Base-by-base conservation (phyloP, 2,797 vertebrate genomes). In the Trachops cirrhosus region DNA sequence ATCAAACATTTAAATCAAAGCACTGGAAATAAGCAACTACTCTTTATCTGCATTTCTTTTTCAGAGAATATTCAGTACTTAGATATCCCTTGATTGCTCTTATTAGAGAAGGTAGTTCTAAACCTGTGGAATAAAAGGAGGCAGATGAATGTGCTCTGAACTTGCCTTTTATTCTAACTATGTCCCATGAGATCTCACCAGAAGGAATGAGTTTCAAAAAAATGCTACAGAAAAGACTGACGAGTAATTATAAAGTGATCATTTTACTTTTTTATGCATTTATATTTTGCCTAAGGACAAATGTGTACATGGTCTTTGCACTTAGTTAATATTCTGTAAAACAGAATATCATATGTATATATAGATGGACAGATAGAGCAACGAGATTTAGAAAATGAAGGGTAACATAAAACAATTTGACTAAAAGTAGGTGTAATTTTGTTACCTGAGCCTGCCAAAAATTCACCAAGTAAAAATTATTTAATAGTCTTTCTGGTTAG, bases 1-100 rank as follows among this genome's bases (percentile, higher is more conserved):
- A 77, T 75, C 64, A 92, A 34, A 22, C 39, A 54, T 94, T 93
- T 94, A 95, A 96, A 80, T 92, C 57, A 86, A 95, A 95, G 34
- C n/a, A 37, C 37, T 85, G 2, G n/a, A 90, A 95, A 92, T 83
- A 96, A 94, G 48, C 87, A 89, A 68, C 86, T 52, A 26, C 6
- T 71, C 59, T 77, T 94, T 48, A 46, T 84, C 59, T 93, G 32
- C 70, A 44, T 91, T 93, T 93, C 0, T 92, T 73, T 95, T 62
- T 48, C 22, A 86, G 62, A 67, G 44, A 86, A 59, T 54, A 86
- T 62, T 94, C 71, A 93, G 26, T 82, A 82, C 14, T 71, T 82
- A 79, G 68, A 94, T 74, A 75, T 52, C 21, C 26, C 52, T 79
- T 62, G n/a, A 79, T 90, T 96, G 18, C 48, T 90, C 71, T 94